Base-by-base conservation (phyloP, 2,888 invertebrate species). In the Mythimna lalbum region DNA sequence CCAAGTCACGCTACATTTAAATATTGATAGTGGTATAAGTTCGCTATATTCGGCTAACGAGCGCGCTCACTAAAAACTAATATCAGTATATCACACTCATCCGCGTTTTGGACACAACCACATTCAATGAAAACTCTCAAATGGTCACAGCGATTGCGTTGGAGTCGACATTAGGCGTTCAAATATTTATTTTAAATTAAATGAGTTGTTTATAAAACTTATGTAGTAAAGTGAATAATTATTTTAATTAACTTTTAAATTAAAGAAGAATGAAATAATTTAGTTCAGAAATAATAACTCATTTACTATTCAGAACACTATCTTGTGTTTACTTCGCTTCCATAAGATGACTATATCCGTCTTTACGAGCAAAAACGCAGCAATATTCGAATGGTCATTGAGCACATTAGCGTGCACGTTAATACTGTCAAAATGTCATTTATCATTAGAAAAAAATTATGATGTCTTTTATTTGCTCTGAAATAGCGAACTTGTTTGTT, bases 51-150 rank as follows among this genome's bases (percentile, higher is more conserved):
- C 90, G 90, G 86, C 90, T 93, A 94, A 94, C 93, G 92, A 94
- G 91, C 90, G 88, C 82, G 88, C 81, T 86, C 91, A 90, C 91
- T 90, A 93, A 92, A 92, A 93, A 91, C 90, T 90, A 91, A 94
- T 94, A 93, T 91, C 95, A 92, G 93, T 95, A 95, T 93, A 94
- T 95, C 94, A 95, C 93, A 88, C 89, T 90, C 93, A 92, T 93
- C 93, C 91, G 92, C 92, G 90, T 91, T 92, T 93, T 81, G 91
- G 92, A 90, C 90, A 90, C 90, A 85, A 81, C 86, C 86, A 84
- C 88, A 86, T 90, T 91, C 91, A 90, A 89, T 92, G 92, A 91
- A 92, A 90, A 91, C 86, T 91, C 87, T 89, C 81, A 88, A 90
- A 89, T 80, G 80, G 67, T 83, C 84, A 91, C 92, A 92, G 81